Evolutionary conservation across 2,113 vertebrate species (phyloP), one percentile per base, ranked within the genome.

Genomic region (Proterorhinus semilunaris): DNA sequence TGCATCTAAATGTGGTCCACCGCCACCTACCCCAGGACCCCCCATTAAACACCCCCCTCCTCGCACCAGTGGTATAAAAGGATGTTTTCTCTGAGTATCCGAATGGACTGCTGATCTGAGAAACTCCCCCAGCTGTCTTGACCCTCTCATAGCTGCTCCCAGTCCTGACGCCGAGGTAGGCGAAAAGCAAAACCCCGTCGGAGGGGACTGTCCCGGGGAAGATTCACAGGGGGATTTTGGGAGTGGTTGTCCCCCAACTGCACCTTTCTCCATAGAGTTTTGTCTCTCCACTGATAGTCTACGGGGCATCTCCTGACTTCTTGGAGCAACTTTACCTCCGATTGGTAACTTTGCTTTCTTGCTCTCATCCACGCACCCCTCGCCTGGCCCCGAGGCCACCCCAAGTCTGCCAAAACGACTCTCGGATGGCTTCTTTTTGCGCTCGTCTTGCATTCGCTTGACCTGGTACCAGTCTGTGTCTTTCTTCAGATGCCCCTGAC

Each of bases 401-500:
- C 80, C 84, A 0, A 79, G 74, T 83, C 94, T 94, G 54, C 94
- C 93, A 0, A 66, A 61, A 69, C 90, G 93, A 87, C 95, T 97
- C 82, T 99, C 96, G 0, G 93, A 80, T 0, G 94, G 91, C 84
- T 99, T 98, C 84, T 99, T 99, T 88, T 98, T 99, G 59, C 96
- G 95, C 45, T 98, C 98, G 11, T 98, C 97, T 74, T 96, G 96
- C 95, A 95, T 93, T 71, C 98, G 93, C 59, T 94, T 97, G 77
- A 97, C 96, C 89, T 96, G 98, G 79, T 98, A 99, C 98, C 98
- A 99, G 90, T 99, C 98, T 0, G 97, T 98, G 92, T 99, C 98
- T 78, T 99, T 99, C 90, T 98, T 98, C 4, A 99, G 80, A 80
- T 99, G 98, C 21, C 98, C 98, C 83, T 98, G 96, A 3, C 97